Evolutionary conservation across 2,797 vertebrate species (phyloP).

Genomic region (Epinephelus awoara): DNA sequence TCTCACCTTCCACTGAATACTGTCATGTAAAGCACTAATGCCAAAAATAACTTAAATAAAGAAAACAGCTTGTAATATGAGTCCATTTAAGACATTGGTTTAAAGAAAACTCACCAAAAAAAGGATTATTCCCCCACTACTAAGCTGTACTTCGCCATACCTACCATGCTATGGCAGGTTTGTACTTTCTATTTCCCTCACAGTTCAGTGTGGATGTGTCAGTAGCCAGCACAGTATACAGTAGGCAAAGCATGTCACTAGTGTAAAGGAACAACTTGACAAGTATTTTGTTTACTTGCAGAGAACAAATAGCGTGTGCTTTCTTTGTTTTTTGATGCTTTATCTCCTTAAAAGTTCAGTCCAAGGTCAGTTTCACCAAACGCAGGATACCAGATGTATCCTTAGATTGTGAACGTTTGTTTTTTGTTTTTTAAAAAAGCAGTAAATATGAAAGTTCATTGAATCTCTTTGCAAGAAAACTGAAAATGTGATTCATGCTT

Average conservation of each 20-base stretch:
- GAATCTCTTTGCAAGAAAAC: constrained; percentile 63
- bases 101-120: constrained; percentile 21
- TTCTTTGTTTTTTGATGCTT: constrained; percentile 50
- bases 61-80: constrained; percentile 15
- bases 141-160: constrained; percentile 22
- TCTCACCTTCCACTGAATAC: constrained; percentile 19
- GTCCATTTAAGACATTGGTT: constrained; percentile 29
- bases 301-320: constrained; percentile 43
- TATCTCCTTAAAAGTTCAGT: constrained; percentile 34
- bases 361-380: constrained; percentile 46
- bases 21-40: constrained; percentile 48
- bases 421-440: constrained; percentile 45
- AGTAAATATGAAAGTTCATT: constrained; percentile 54
- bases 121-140: constrained; percentile 13
- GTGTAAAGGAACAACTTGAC: constrained; percentile 40
- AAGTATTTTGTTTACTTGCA: constrained; percentile 32
- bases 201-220: constrained; percentile 42
- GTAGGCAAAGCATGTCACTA: constrained; percentile 21
- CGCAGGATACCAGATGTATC: constrained; percentile 57
- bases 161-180: constrained; percentile 29
- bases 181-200: constrained; percentile 37
- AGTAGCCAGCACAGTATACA: constrained; percentile 28
- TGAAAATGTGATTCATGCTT: constrained; percentile 58
- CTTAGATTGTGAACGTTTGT: constrained; percentile 45
- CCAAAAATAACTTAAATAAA: constrained; percentile 29